Percentiles rank a stretch among this genome's conserved stretches.
Evolutionary conservation across 1,140 invertebrate genomes (phyloP).

Genomic region (Caligus rogercresseyi): DNA sequence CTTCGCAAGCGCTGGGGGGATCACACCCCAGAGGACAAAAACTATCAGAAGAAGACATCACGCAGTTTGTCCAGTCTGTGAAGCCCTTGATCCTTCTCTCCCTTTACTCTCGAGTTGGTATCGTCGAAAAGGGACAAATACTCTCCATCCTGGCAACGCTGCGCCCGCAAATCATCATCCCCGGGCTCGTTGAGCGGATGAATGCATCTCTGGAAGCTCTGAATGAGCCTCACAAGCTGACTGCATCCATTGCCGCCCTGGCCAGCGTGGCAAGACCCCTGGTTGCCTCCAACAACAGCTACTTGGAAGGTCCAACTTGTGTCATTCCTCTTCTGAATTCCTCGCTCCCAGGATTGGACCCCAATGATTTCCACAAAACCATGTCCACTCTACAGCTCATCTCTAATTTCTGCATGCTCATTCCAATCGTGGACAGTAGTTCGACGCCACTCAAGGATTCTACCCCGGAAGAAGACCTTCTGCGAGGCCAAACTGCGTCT

Average conservation of each 20-base stretch:
- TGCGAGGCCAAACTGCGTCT: conserved; percentile 57
- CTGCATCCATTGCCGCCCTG: conserved; percentile 54
- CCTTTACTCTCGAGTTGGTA: conserved; percentile 54
- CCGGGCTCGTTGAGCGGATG: conserved; percentile 53
- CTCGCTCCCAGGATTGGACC: conserved; percentile 67
- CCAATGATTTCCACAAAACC: conserved; percentile 70
- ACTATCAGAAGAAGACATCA: conserved; percentile 60
- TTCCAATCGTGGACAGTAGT: conserved; percentile 69
- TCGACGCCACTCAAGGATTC: conserved; percentile 46
- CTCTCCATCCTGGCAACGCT: conserved; percentile 55
- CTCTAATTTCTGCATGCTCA: conserved; percentile 48
- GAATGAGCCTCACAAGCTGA: conserved; percentile 67
- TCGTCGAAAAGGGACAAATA: conserved; percentile 43
- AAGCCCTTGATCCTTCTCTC: conserved; percentile 47
- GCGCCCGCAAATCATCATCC: conserved; percentile 60
- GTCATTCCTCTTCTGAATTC: conserved; percentile 59
- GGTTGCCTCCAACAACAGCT: conserved; percentile 43
- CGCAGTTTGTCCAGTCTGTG: conserved; percentile 55
- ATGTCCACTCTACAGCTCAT: conserved; percentile 60
- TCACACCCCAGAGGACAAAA: conserved; percentile 45
- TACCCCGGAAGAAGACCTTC: conserved; percentile 39
- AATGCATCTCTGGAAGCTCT: conserved; percentile 59
- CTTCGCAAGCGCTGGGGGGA: conserved; percentile 45
- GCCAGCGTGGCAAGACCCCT: conserved; percentile 48
- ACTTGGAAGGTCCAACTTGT: conserved; percentile 55